A percentile compares a stretch with the other conserved stretches of the same genome.
phyloP scores from a whole-genome alignment of 2,888 invertebrate species.

The Athalia rosae region DNA sequence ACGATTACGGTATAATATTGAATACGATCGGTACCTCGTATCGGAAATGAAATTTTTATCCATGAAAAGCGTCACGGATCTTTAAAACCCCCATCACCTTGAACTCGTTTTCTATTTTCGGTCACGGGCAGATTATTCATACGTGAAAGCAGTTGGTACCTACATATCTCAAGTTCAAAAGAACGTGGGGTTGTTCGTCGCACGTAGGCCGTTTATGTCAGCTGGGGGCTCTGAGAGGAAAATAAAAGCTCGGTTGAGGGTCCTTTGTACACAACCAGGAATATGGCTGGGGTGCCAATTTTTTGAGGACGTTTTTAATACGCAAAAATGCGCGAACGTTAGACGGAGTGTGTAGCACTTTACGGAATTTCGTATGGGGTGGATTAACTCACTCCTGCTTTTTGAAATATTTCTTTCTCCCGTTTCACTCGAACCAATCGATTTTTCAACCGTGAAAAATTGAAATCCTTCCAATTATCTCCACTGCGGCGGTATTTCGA shows the following conservation, averaged over 20 bases:
- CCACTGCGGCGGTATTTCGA: background rate
- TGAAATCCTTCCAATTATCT: background rate
- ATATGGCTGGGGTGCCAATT: constrained; percentile 37
- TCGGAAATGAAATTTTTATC: constrained; percentile 6
- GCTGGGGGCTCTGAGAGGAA: constrained; percentile 28
- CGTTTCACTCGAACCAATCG: no score
- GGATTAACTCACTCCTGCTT: background rate
- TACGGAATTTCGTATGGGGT: constrained; percentile 25
- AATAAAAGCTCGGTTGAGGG: constrained; percentile 44
- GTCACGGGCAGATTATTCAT: constrained; percentile 36
- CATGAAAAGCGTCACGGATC: constrained; percentile 24
- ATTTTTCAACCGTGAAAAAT: no score
- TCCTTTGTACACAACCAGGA: constrained; percentile 32
- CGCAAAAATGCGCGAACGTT: constrained; percentile 28
- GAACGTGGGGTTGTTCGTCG: constrained; percentile 17
- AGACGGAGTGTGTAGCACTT: constrained; percentile 10
- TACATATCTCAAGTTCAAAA: constrained; percentile 26
- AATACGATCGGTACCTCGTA: background rate
- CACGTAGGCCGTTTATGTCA: background rate
- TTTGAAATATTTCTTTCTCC: no score
- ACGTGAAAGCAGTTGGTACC: background rate
- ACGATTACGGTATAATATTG: constrained; percentile 76
- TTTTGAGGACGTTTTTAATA: constrained; percentile 39
- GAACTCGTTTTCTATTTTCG: constrained; percentile 41
- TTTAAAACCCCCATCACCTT: constrained; percentile 29